phyloP scores from a whole-genome alignment of 2,113 vertebrate species.

The Neomonachus schauinslandi region DNA sequence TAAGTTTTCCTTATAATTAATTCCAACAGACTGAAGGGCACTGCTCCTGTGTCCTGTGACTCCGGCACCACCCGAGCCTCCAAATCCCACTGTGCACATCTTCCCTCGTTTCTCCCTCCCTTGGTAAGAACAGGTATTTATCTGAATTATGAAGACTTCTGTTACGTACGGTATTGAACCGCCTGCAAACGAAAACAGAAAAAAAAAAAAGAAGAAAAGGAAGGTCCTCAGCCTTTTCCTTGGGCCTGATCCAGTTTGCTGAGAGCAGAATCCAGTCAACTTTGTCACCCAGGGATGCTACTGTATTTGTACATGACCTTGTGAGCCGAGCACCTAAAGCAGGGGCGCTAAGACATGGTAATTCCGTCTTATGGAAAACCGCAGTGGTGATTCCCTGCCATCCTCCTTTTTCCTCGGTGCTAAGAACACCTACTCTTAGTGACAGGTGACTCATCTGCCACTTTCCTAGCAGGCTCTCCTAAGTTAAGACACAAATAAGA shows the following conservation, averaged over 20 bases:
- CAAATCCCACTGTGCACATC: fast-evolving
- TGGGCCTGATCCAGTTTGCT: not conserved
- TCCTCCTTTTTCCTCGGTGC: not conserved
- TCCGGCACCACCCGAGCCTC: not conserved
- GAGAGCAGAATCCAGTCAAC: not conserved
- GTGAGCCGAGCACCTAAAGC: fast-evolving
- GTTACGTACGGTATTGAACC: fast-evolving
- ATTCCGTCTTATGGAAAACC: not conserved
- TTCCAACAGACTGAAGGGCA: too few species aligned
- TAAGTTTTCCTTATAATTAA: too few species aligned
- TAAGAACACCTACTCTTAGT: not conserved
- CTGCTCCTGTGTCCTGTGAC: not conserved
- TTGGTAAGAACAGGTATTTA: not conserved
- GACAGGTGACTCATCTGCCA: constrained; percentile 54
- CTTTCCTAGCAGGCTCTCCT: not conserved
- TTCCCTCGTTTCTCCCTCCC: not conserved
- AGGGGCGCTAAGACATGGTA: not conserved
- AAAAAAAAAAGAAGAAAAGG: not conserved
- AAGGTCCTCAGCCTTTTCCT: not conserved
- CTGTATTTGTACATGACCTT: not conserved
- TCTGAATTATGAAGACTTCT: not conserved
- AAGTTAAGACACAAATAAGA: constrained; percentile 27
- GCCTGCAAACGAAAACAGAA: not conserved
- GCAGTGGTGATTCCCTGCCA: not conserved
- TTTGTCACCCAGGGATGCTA: fast-evolving